These are phyloP conservation scores for Polypterus bichir DNA, from an alignment of 2,113 vertebrate genomes.

Conservation along the genomic window DNA sequence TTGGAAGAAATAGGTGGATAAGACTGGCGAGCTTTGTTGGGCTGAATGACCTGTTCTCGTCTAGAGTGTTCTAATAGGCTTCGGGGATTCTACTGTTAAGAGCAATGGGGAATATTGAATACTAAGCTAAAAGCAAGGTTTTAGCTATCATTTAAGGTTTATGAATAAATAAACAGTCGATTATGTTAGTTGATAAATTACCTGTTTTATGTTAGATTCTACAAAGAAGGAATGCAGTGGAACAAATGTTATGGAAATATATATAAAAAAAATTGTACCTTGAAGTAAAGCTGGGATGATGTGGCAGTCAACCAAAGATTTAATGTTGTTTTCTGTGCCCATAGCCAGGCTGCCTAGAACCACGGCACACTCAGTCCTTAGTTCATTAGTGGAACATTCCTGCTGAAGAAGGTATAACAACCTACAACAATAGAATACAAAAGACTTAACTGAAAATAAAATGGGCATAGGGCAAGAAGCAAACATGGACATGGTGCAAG, in stretches of 20 bases:
- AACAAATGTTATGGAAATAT: background rate
- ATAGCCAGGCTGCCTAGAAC: conserved; percentile 94
- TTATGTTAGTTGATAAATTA: background rate
- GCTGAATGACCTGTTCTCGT: too few relatives aligned
- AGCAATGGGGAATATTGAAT: too few relatives aligned
- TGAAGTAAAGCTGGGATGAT: conserved; percentile 94
- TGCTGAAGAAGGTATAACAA: conserved; percentile 94
- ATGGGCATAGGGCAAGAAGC: background rate
- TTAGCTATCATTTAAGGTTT: too few relatives aligned
- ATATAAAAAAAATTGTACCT: conserved; percentile 47
- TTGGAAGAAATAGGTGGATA: too few relatives aligned
- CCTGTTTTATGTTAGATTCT: conserved; percentile 1
- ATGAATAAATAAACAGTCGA: too few relatives aligned
- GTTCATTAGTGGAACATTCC: conserved; percentile 75
- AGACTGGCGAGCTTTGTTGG: too few relatives aligned
- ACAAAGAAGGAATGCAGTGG: background rate
- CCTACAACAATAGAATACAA: conserved; percentile 41
- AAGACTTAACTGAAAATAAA: background rate
- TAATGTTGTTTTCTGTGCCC: conserved; percentile 98
- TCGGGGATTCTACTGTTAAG: too few relatives aligned
- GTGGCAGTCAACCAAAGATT: conserved; percentile 96
- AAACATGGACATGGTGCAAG: too few relatives aligned
- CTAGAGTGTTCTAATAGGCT: too few relatives aligned
- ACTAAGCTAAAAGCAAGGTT: too few relatives aligned
- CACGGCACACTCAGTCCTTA: conserved; percentile 86